Base-by-base conservation (phyloP, 1,140 invertebrate species). In the Bombus waltoni region DNA sequence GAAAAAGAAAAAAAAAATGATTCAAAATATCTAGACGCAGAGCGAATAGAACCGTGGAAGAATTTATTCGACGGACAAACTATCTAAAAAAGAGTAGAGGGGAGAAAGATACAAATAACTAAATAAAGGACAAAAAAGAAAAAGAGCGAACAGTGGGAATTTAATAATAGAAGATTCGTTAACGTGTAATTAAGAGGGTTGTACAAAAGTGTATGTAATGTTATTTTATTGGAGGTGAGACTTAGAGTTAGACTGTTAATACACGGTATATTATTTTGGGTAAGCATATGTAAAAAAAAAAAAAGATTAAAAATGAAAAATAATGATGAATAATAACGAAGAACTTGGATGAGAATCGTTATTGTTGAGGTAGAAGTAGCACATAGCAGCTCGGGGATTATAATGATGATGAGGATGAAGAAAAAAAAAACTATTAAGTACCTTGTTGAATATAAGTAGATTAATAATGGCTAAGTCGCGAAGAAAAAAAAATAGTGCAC, bases 391-490 rank as follows among this genome's bases (percentile, higher is more conserved):
- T 94, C 92, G 91, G 90, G 91, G 90, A 92, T 92, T 86, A 73
- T 81, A 68, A 70, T n/a, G 77, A 66, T 35, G 42, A 80, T 18
- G 65, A 80, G 0, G 81, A 62, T 28, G 83, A 75, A 4, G 74
- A 44, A 65, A 84, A 71, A 65, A 87, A 83, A 90, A 89, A 89
- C 91, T 93, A 93, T 93, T 91, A 93, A 94, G 94, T 94, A 95
- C 94, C 94, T 95, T 94, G 93, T 95, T 94, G 94, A 94, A 84
- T 94, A 93, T 94, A 95, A 94, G 93, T 93, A 94, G 92, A 89
- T 71, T 81, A 81, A 85, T 93, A 85, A 93, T 93, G 89, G 91
- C 91, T 92, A 93, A 93, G 87, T 91, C 87, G 89, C 85, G 88
- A 80, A 62, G 53, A 38, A 53, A 13, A 53, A 35, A 72, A 72